Evolutionary conservation across 1,140 invertebrate genomes (phyloP).

Genomic region (Diuraphis noxia): DNA sequence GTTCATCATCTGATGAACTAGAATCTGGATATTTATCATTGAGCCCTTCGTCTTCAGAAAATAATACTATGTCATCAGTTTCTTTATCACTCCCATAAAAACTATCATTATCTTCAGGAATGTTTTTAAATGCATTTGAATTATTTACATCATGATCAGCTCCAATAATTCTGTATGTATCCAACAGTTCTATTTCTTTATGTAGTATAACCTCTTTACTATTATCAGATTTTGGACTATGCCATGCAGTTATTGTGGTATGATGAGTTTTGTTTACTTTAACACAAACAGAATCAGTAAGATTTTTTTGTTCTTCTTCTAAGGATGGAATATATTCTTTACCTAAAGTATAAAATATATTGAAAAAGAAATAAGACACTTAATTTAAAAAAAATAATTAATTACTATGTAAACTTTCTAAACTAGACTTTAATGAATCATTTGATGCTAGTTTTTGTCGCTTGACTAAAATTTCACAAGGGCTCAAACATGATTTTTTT

Average conservation of each 20-base stretch:
- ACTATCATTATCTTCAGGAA: conserved; percentile 64
- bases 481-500: conserved; percentile 54
- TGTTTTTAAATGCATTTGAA: conserved; percentile 57
- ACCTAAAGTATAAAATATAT: conserved; percentile 36
- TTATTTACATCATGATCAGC: conserved; percentile 54
- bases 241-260: conserved; percentile 41
- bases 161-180: conserved; percentile 58
- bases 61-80: conserved; percentile 69
- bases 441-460: conserved; percentile 57
- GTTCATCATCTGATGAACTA: conserved; percentile 59
- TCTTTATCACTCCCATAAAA: conserved; percentile 71
- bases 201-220: conserved; percentile 57
- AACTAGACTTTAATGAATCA: conserved; percentile 55
- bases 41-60: conserved; percentile 69
- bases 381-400: neutral
- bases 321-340: conserved; percentile 27
- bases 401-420: conserved; percentile 54
- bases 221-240: conserved; percentile 31
- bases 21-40: conserved; percentile 62
- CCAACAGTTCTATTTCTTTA: conserved; percentile 59
- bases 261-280: conserved; percentile 49
- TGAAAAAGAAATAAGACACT: neutral
- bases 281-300: conserved; percentile 35
- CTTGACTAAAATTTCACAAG: conserved; percentile 57
- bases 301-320: conserved; percentile 13